Base-by-base conservation (phyloP, 92 coral and sea anemone genomes). In the Pocillopora meandrina region DNA sequence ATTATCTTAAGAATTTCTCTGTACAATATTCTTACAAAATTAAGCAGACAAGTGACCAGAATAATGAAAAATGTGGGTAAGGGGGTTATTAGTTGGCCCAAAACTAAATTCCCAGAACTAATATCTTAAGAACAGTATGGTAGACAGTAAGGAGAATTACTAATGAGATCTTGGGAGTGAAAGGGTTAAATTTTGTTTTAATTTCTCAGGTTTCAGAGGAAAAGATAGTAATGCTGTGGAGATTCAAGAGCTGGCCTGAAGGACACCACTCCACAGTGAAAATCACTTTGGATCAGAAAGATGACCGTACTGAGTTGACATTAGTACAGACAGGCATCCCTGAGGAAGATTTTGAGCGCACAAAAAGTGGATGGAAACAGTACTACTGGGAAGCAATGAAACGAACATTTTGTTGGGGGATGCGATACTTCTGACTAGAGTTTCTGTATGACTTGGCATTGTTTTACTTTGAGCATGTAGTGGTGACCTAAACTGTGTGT, bases 361-460 rank as follows among this genome's bases (percentile, higher is more conserved):
- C 99, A 33, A 89, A 88, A 79, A 71, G 86, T 56, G 98, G 98
- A 26, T 97, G 99, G 99, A 92, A 92, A 42, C 92, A 91, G 31
- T 92, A 91, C 86, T 97, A 97, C 89, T 97, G 99, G 99, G 98
- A 79, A 26, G 92, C 88, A 76, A 97, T 97, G 89, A 97, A 97
- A 81, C 91, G 87, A 72, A 94, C 93, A 58, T 97, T 94, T 83
- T 90, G 87, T 15, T 94, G 98, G 72, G 99, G 99, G 55, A 82
- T 87, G 90, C 87, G 86, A 79, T 97, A 97, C 77, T 97, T 97
- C 91, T 97, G 92, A 95, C 95, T 83, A 83, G 86, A 74, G 36
- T 33, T 83, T 83, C 86, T 83, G 86, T 83, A 83, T 83, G 86
- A 83, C 64, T 73, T 73, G 86, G 86, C 80, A 12, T 75, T 83